These are phyloP conservation scores for Huso huso DNA, from an alignment of 2,797 vertebrate genomes.

Conservation along the genomic window DNA sequence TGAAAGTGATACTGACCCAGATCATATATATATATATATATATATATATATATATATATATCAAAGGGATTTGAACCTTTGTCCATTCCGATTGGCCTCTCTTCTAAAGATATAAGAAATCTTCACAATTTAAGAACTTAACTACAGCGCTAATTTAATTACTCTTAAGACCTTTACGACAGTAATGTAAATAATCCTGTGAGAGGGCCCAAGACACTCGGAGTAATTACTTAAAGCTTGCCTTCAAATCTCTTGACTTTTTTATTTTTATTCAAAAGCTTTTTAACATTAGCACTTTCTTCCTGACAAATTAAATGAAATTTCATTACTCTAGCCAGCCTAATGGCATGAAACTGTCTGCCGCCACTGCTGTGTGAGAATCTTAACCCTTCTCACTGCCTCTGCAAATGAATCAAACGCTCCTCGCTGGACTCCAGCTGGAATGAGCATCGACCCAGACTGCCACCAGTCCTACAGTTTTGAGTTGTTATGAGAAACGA, in stretches of 20 bases:
- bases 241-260: constrained; percentile 76
- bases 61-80: too few species aligned
- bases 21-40: too few species aligned
- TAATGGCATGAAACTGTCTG: constrained; percentile 91
- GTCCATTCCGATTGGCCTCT: too few species aligned
- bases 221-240: constrained; percentile 98
- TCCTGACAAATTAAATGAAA: constrained; percentile 99
- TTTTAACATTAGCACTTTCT: constrained; percentile 99
- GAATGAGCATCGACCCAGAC: constrained; percentile 59
- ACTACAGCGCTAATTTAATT: too few species aligned
- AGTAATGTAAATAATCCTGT: constrained; percentile 97
- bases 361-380: constrained; percentile 51
- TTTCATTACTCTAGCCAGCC: constrained; percentile 95
- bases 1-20: too few species aligned
- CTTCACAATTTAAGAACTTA: too few species aligned
- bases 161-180: constrained; percentile 40
- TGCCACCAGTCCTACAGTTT: constrained; percentile 21
- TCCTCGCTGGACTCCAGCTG: constrained; percentile 63
- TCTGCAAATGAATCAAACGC: constrained; percentile 70
- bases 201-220: constrained; percentile 79
- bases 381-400: constrained; percentile 64
- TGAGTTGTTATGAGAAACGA: constrained; percentile 48
- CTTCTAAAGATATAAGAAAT: too few species aligned
- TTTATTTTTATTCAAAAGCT: constrained; percentile 82
- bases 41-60: too few species aligned